phyloP scores from a whole-genome alignment of 2,888 invertebrate genomes.

The Ormyrus rosae region DNA sequence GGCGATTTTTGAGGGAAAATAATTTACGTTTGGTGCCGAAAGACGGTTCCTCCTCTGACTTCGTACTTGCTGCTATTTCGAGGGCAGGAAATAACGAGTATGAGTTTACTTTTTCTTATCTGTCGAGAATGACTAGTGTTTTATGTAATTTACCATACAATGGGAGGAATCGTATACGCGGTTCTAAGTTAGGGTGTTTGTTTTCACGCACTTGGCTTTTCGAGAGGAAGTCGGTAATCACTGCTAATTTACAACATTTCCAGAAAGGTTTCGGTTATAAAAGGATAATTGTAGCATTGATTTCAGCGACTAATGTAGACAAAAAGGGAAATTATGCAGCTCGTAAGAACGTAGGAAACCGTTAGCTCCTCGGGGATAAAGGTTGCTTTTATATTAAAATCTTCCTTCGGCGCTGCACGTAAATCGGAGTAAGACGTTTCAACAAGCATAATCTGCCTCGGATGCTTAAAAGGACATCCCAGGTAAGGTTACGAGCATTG shows the following conservation, averaged over 20 bases:
- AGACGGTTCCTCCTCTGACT: neutral
- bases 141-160: slow-evolving; percentile 32
- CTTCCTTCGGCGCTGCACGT: no score
- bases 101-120: slow-evolving; percentile 12
- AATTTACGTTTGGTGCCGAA: no score
- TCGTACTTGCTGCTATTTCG: neutral
- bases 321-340: slow-evolving; percentile 6
- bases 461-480: no score
- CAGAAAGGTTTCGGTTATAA: neutral
- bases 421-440: no score
- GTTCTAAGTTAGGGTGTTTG: neutral
- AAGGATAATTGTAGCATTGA: slow-evolving; percentile 20
- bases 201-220: neutral
- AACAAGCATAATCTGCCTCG: no score
- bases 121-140: slow-evolving; percentile 28
- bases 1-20: no score
- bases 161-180: neutral
- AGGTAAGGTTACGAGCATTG: no score
- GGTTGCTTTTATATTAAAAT: no score
- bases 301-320: slow-evolving; percentile 18
- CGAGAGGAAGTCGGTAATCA: neutral
- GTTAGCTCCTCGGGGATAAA: neutral
- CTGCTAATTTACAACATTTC: slow-evolving; percentile 11
- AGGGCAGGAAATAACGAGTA: slow-evolving; percentile 2
- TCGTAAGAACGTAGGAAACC: neutral